Evolutionary conservation across 2,888 invertebrate genomes (phyloP).

Genomic region (Melinaea marsaeus): DNA sequence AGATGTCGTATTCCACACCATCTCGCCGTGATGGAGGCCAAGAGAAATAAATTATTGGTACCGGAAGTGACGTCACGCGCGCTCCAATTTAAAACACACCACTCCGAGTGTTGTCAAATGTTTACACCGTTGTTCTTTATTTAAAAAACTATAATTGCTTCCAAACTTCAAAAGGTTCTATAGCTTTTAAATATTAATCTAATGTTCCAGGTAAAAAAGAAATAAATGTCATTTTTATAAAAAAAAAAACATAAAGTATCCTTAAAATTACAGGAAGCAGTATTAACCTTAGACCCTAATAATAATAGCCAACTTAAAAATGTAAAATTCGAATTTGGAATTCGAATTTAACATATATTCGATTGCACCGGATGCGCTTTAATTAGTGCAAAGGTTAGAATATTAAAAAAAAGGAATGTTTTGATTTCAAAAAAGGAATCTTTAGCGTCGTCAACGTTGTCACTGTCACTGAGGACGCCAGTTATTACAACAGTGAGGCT

Average conservation of each 20-base stretch:
- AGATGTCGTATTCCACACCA: conserved; percentile 61
- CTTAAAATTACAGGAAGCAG: conserved; percentile 62
- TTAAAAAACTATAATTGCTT: conserved; percentile 26
- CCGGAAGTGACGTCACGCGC: conserved; percentile 74
- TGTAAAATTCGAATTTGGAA: conserved; percentile 60
- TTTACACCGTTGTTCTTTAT: conserved; percentile 33
- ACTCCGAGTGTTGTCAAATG: conserved; percentile 44
- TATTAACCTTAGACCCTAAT: conserved; percentile 49
- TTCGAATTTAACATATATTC: conserved; percentile 66
- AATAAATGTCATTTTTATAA: conserved; percentile 53
- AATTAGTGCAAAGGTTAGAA: conserved; percentile 71
- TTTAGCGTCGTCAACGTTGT: conserved; percentile 38
- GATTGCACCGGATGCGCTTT: conserved; percentile 63
- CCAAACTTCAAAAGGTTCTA: conserved; percentile 22
- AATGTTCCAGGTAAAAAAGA: conserved; percentile 39
- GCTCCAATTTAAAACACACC: conserved; percentile 70
- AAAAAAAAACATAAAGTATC: conserved; percentile 42
- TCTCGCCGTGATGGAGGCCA: conserved; percentile 69
- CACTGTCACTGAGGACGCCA: conserved; percentile 6
- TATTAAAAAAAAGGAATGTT: conserved; percentile 14
- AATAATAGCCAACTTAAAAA: conserved; percentile 54
- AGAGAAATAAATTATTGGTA: conserved; percentile 73
- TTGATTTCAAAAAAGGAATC: not conserved
- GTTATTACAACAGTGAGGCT: too few relatives aligned
- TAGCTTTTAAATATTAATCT: conserved; percentile 42